Evolutionary conservation across 2,113 vertebrate species (phyloP), one percentile per base, ranked within the genome.

Genomic region (Phylloscopus whistleri): DNA sequence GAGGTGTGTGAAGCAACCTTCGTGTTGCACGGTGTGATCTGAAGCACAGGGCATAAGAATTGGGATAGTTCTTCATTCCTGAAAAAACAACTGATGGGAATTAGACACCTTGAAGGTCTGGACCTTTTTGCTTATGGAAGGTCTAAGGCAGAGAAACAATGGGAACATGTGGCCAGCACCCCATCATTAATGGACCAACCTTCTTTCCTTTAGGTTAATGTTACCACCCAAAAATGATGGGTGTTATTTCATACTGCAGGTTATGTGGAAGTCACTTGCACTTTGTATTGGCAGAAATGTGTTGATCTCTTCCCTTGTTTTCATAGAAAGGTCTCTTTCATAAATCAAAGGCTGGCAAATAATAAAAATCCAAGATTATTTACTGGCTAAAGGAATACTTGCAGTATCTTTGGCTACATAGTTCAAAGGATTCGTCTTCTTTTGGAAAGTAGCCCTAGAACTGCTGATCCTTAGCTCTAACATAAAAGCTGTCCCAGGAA

Each of bases 361-460:
- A 74, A 81, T 59, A 90, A 87, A 84, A 89, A 51, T 6, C 35
- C 43, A 62, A 86, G 88, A 77, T 92, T 62, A 90, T 89, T 94
- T 94, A 78, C 73, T 75, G 91, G 80, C 84, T 78, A 49, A 78
- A 94, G 84, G 60, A 97, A 56, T 75, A 84, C 59, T 93, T 91
- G 66, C 80, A 84, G 77, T 89, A 69, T 94, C 92, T 94, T 95
- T 95, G 93, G 90, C 92, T 87, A 75, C 44, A 5, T 1, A 92
- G 90, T 95, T 96, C 90, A 95, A 93, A 94, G 90, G 83, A 44
- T 94, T 93, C 78, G 72, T 86, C 92, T 96, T 81, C 92, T 74
- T 68, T 93, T 96, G 95, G 93, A 92, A 88, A 64, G 83, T 23
- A 93, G 90, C 85, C 88, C 83, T 60, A 81, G 94, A 94, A 84